phyloP scores from a whole-genome alignment of 2,797 vertebrate species.

The Dicrostonyx torquatus region DNA sequence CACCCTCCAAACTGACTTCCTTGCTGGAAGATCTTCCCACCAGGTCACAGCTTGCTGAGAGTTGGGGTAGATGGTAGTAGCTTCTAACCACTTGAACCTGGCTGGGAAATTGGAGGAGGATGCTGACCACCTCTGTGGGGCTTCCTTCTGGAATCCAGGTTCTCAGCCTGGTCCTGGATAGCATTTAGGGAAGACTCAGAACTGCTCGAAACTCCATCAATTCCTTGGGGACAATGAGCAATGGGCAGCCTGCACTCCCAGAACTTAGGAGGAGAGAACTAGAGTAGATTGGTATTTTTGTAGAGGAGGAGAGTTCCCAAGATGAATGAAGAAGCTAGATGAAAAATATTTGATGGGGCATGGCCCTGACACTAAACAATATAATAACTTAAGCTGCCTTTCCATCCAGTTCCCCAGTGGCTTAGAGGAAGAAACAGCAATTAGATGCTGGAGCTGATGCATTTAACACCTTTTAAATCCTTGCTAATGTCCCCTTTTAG shows the following conservation, averaged over 20 bases:
- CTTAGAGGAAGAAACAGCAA: not conserved
- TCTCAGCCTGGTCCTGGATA: not conserved
- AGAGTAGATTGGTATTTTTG: not conserved
- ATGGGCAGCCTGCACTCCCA: accelerated
- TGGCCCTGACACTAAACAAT: not conserved
- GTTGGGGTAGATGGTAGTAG: not conserved
- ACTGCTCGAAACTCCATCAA: not conserved
- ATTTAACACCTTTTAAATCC: not conserved
- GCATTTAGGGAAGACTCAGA: not conserved
- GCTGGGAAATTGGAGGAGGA: not conserved
- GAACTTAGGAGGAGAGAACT: not conserved
- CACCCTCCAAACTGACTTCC: not conserved
- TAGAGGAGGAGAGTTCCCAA: not conserved
- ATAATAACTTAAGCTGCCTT: not conserved
- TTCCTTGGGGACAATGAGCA: not conserved
- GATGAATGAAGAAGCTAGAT: not conserved
- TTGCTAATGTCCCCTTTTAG: slow-evolving; percentile 19
- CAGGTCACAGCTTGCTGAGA: not conserved
- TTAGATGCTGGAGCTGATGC: not conserved
- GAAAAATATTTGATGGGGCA: not conserved
- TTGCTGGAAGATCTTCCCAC: not conserved
- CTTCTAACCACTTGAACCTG: not conserved
- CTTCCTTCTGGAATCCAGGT: not conserved
- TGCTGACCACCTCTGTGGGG: not conserved
- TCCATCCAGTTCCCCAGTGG: not conserved